Evolutionary conservation across 1,140 invertebrate species (phyloP).

Genomic region (Drosophila elegans): DNA sequence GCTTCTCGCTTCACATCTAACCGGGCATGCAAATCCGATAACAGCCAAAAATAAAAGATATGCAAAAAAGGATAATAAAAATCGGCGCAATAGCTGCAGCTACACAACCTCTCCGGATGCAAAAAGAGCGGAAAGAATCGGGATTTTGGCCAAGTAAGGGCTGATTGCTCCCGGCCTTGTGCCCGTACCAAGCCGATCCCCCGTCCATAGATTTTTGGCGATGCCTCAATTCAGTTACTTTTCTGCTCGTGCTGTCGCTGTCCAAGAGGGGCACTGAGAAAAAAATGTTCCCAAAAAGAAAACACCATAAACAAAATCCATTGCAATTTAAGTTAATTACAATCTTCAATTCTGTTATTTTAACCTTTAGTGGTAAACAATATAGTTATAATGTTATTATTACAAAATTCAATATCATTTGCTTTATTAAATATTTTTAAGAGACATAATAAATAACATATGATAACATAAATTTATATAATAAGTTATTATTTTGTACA

Average conservation of each 20-base stretch:
- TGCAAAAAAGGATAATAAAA: constrained; percentile 27
- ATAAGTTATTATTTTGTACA: too few relatives aligned
- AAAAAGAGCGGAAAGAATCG: not conserved
- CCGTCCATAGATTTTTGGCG: constrained; percentile 24
- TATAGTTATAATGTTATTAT: too few relatives aligned
- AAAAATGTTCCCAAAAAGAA: not conserved
- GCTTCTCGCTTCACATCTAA: constrained; percentile 30
- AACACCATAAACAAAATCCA: too few relatives aligned
- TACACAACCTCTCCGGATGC: constrained; percentile 34
- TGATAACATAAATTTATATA: too few relatives aligned
- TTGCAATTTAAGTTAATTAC: too few relatives aligned
- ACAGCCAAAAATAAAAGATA: constrained; percentile 46
- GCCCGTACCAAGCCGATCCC: constrained; percentile 5
- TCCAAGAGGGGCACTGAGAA: constrained; percentile 2
- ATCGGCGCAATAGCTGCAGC: constrained; percentile 34
- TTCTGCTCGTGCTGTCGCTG: constrained; percentile 14
- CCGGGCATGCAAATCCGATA: constrained; percentile 66
- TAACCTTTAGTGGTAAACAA: too few relatives aligned
- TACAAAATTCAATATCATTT: too few relatives aligned
- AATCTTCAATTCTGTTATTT: too few relatives aligned
- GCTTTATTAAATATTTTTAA: too few relatives aligned
- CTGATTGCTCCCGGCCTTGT: constrained; percentile 55
- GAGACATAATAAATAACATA: not conserved
- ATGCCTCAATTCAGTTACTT: constrained; percentile 73
- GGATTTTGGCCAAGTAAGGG: constrained; percentile 26